A percentile compares a stretch with the other conserved stretches of the same genome.
phyloP scores from a whole-genome alignment of 2,888 invertebrate genomes.

The Drosophila pseudotakahashii region DNA sequence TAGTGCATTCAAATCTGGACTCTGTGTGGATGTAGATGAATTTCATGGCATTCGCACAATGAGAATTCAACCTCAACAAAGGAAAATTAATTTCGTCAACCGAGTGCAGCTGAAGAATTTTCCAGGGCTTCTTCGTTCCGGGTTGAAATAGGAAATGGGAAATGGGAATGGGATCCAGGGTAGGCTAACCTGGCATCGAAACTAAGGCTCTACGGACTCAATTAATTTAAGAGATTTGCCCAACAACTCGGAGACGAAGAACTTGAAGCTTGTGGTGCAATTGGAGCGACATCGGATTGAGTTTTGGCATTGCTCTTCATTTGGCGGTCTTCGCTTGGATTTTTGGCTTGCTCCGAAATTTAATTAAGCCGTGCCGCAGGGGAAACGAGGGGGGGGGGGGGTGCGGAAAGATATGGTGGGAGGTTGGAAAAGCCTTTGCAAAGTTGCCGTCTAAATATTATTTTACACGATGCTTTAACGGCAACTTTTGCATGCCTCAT shows the following conservation, averaged over 20 bases:
- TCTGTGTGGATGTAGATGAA: slow-evolving; percentile 10
- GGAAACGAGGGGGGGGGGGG: neutral
- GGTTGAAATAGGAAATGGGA: neutral
- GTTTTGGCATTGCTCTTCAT: slow-evolving; percentile 44
- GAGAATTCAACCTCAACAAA: slow-evolving; percentile 47
- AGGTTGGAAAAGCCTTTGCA: slow-evolving; percentile 16
- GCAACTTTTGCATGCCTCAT: slow-evolving; percentile 79
- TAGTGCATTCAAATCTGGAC: slow-evolving; percentile 34
- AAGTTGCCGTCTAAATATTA: slow-evolving; percentile 75
- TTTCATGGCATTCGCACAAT: slow-evolving; percentile 37
- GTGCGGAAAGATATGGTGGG: no score
- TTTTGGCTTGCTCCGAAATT: slow-evolving; percentile 66
- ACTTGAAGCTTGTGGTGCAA: slow-evolving; percentile 33
- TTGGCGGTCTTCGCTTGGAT: slow-evolving; percentile 70
- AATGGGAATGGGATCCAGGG: neutral
- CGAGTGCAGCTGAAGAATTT: slow-evolving; percentile 32
- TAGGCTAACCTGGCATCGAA: slow-evolving; percentile 12
- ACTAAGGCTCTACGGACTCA: slow-evolving; percentile 50
- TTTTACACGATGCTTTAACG: slow-evolving; percentile 79
- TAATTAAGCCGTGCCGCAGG: slow-evolving; percentile 63
- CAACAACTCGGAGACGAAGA: slow-evolving; percentile 5
- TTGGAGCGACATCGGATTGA: slow-evolving; percentile 41
- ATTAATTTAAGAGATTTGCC: slow-evolving; percentile 72
- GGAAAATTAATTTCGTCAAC: slow-evolving; percentile 65
- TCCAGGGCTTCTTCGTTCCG: slow-evolving; percentile 58